Conservation (phyloP, 2,888 invertebrate genomes). For the Allacma fusca region DNA sequence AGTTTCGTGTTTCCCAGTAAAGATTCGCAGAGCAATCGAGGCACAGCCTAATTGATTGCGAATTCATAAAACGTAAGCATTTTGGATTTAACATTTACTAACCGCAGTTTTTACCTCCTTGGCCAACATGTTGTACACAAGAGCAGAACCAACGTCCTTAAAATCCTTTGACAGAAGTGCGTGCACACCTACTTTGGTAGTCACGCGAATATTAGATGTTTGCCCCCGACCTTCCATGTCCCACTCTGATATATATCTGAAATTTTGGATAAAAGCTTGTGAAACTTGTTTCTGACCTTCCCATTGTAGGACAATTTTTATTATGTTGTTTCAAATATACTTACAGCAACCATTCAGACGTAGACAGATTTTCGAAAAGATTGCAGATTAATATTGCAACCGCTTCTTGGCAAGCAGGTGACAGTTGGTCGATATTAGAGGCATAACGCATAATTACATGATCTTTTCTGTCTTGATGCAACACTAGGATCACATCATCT, state of each 20-base stretch:
- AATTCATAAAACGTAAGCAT: conserved; percentile 58
- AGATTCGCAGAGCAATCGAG: conserved; percentile 26
- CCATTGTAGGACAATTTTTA: no score
- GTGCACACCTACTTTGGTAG: conserved; percentile 90
- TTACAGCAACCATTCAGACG: conserved; percentile 85
- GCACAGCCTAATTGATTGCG: conserved; percentile 43
- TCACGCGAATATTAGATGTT: conserved; percentile 87
- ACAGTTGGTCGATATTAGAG: conserved; percentile 77
- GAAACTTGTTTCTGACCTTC: no score
- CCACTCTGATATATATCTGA: conserved; percentile 88
- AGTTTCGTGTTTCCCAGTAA: neutral
- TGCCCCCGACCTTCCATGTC: conserved; percentile 73
- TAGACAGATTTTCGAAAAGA: conserved; percentile 85
- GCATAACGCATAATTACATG: conserved; percentile 90
- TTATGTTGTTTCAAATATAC: no score
- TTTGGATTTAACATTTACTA: conserved; percentile 71
- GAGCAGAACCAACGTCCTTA: conserved; percentile 83
- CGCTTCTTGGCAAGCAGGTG: conserved; percentile 78
- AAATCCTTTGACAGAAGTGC: conserved; percentile 78
- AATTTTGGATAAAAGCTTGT: neutral
- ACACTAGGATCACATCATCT: conserved; percentile 85
- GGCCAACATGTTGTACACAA: conserved; percentile 79
- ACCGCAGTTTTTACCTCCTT: conserved; percentile 87
- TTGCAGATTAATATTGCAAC: conserved; percentile 85
- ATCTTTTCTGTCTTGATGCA: conserved; percentile 88